Percentiles rank a stretch among this genome's conserved stretches.
phyloP scores from a whole-genome alignment of 2,113 vertebrate species.

The Lagopus muta region DNA sequence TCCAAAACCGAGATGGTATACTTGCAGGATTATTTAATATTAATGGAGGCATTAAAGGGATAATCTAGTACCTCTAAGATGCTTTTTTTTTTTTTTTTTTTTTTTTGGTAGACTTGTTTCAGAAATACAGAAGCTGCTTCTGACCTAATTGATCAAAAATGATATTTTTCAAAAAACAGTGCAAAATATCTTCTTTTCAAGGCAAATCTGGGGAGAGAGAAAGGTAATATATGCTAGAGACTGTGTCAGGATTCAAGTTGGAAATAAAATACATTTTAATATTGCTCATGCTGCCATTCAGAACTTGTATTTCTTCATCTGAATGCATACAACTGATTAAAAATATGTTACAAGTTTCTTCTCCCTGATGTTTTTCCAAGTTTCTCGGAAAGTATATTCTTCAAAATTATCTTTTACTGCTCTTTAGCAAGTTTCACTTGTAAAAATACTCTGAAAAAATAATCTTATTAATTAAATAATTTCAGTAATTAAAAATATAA shows the following conservation, averaged over 20 bases:
- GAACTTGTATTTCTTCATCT: neutral
- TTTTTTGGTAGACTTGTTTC: constrained; percentile 4
- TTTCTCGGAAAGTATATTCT: neutral
- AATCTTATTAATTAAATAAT: neutral
- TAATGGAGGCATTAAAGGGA: constrained; percentile 41
- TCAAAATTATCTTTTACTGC: neutral
- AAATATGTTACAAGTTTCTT: neutral
- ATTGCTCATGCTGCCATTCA: neutral
- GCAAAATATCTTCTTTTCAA: constrained; percentile 17
- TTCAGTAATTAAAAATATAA: neutral
- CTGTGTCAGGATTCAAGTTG: constrained; percentile 8
- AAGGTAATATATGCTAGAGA: neutral
- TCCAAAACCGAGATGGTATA: constrained; percentile 8
- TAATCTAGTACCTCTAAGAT: constrained; percentile 33
- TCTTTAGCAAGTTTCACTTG: neutral
- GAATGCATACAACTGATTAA: neutral
- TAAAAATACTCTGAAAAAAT: neutral
- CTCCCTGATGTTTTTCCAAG: neutral
- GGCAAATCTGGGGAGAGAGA: neutral
- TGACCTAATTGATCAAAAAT: constrained; percentile 42
- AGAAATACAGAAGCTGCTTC: constrained; percentile 7
- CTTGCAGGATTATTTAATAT: constrained; percentile 53
- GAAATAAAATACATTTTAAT: constrained; percentile 34
- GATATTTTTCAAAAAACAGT: neutral
- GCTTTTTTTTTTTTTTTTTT: neutral